Evolutionary conservation across 2,797 vertebrate genomes (phyloP).

Genomic region (Coranthus polyacanthus): DNA sequence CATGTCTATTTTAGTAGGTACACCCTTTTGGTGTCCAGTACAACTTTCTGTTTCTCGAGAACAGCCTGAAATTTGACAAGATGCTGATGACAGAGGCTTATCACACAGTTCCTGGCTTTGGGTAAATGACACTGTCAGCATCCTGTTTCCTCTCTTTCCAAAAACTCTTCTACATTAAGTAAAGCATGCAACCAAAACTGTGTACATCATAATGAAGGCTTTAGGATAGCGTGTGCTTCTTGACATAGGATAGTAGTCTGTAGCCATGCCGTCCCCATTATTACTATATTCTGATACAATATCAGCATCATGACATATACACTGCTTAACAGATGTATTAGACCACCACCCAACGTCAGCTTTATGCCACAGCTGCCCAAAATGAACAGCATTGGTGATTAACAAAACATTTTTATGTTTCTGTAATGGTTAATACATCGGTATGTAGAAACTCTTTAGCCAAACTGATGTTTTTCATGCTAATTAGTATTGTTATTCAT

Average conservation of each 20-base stretch:
- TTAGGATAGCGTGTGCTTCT: not conserved
- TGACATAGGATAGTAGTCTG: constrained; percentile 3
- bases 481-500: no score
- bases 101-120: constrained; percentile 16
- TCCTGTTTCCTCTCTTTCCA: not conserved
- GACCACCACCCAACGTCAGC: no score
- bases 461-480: no score
- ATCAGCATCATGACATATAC: no score
- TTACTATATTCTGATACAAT: no score
- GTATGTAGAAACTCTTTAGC: no score
- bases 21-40: not conserved
- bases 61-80: constrained; percentile 14
- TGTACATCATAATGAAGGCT: not conserved
- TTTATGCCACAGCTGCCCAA: no score
- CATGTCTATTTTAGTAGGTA: constrained; percentile 11
- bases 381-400: no score
- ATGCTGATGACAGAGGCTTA: not conserved
- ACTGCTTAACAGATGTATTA: no score
- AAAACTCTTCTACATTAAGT: constrained; percentile 13
- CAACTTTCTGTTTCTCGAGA: not conserved
- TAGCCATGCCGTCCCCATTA: not conserved
- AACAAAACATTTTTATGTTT: no score
- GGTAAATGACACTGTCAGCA: not conserved
- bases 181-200: not conserved
- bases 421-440: no score